phyloP scores from a whole-genome alignment of 2,888 invertebrate species.

The Limnephilus lunatus region DNA sequence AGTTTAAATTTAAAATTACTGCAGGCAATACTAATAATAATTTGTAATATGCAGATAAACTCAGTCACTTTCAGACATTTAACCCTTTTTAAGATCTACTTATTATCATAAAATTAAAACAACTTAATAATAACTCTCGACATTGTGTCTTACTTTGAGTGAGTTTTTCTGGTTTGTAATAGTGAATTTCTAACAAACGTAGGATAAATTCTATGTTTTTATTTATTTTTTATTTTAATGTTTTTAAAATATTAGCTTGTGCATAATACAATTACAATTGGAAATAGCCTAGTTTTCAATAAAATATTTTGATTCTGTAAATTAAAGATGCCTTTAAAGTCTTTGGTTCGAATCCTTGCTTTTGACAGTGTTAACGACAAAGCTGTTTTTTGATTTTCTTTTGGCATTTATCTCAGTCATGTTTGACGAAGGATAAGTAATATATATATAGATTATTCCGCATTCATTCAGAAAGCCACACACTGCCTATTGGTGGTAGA shows the following conservation, averaged over 20 bases:
- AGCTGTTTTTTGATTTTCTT: background rate
- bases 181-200: background rate
- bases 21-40: background rate
- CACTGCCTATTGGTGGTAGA: slow-evolving; percentile 8
- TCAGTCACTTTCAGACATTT: background rate
- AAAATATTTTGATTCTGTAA: background rate
- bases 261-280: background rate
- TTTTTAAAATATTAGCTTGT: background rate
- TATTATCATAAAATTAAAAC: too few species aligned
- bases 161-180: background rate
- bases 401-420: background rate
- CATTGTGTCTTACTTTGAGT: background rate
- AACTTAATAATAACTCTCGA: background rate
- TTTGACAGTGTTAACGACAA: background rate
- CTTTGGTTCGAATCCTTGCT: background rate
- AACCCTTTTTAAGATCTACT: background rate
- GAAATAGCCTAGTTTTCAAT: background rate
- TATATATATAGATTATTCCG: background rate
- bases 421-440: background rate
- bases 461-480: slow-evolving; percentile 50
- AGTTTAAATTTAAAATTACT: background rate
- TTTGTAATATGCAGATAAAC: background rate
- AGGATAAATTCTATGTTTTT: background rate
- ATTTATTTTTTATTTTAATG: background rate
- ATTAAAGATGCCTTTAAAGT: too few species aligned